Evolutionary conservation across 2,113 vertebrate genomes (phyloP).

Genomic region (Corythoichthys intestinalis): DNA sequence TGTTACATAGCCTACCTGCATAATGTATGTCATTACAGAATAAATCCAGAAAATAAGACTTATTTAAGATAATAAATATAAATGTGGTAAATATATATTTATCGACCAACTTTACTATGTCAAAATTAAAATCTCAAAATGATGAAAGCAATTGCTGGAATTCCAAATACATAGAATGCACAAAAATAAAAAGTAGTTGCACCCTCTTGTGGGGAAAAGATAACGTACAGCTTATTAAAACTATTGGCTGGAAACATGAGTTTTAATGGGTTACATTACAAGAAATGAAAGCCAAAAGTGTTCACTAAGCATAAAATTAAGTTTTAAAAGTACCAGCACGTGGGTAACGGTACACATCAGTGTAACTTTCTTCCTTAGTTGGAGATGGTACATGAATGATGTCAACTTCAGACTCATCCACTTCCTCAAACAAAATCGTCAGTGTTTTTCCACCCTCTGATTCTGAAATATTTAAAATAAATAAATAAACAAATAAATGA

Average conservation of each 20-base stretch:
- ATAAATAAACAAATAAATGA: neutral
- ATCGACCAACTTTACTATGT: neutral
- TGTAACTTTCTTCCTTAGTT: conserved; percentile 90
- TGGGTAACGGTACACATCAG: conserved; percentile 92
- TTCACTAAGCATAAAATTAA: neutral
- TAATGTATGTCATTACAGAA: neutral
- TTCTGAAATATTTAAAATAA: conserved; percentile 53
- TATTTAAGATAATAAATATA: neutral
- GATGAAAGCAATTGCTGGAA: neutral
- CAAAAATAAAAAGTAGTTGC: conserved; percentile 34
- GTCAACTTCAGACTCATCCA: conserved; percentile 94
- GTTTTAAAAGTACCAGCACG: conserved; percentile 75
- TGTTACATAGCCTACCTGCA: neutral
- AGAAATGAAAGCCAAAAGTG: neutral
- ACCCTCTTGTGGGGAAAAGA: neutral
- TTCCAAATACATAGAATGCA: neutral
- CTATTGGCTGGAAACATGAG: neutral
- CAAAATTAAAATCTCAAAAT: conserved; percentile 5
- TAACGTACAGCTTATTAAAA: neutral
- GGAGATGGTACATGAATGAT: conserved; percentile 94
- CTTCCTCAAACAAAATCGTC: conserved; percentile 89
- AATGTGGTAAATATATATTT: neutral
- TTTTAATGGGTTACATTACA: neutral
- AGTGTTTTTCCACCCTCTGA: conserved; percentile 79
- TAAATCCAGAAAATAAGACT: neutral